A percentile compares a stretch with the other conserved stretches of the same genome.
Evolutionary conservation across 2,797 vertebrate genomes (phyloP).

Genomic region (Prunella strophiata): DNA sequence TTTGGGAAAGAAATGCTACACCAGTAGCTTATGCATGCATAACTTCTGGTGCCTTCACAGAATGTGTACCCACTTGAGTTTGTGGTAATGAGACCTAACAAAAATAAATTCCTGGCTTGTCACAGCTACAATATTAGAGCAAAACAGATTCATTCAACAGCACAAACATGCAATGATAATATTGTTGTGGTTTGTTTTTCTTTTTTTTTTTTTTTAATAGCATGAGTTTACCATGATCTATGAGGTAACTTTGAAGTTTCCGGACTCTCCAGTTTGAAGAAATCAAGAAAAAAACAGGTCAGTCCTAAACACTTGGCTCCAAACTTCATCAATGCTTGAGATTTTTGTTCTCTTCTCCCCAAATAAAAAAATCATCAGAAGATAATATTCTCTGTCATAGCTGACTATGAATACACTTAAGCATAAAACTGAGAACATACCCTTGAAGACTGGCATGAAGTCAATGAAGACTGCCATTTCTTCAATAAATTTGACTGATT

Average conservation of each 20-base stretch:
- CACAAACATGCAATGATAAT: background rate
- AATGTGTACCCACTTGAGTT: background rate
- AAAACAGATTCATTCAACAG: background rate
- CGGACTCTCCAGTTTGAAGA: background rate
- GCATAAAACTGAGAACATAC: background rate
- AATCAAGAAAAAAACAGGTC: background rate
- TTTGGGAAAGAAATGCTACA: background rate
- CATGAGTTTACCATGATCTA: rapidly evolving
- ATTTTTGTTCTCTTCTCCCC: background rate
- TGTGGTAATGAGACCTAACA: background rate
- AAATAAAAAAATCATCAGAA: background rate
- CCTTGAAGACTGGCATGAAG: background rate
- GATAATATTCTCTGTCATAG: background rate
- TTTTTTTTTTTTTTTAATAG: background rate
- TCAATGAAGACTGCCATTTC: background rate
- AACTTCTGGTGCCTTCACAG: background rate
- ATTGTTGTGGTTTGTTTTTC: too few species aligned
- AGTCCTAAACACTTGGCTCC: background rate
- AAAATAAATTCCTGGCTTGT: background rate
- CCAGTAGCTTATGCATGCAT: background rate
- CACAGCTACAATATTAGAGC: background rate
- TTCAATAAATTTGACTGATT: background rate
- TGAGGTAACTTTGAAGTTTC: background rate
- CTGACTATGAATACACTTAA: background rate
- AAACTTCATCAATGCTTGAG: background rate